A percentile compares a stretch with the other conserved stretches of the same genome.
Conservation (phyloP, 2,888 invertebrate genomes). For the Deroplatys truncata region DNA sequence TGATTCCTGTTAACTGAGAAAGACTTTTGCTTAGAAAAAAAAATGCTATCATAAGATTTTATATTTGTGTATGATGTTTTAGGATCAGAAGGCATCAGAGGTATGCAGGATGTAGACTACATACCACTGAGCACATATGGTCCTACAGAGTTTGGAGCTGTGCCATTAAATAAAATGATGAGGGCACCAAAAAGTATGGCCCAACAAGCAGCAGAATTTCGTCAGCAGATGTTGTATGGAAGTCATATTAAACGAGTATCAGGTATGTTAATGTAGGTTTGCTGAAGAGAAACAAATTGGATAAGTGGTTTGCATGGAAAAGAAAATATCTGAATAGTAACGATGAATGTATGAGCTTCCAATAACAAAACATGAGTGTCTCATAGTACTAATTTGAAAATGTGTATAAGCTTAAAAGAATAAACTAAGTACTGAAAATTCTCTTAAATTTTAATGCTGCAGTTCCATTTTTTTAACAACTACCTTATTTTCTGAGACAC, state of each 20-base stretch:
- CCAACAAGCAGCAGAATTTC: constrained; percentile 23
- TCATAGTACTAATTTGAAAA: background rate
- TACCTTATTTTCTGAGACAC: no score
- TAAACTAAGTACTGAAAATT: no score
- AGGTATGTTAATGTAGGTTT: constrained; percentile 15
- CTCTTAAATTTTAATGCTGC: no score
- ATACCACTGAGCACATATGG: constrained; percentile 22
- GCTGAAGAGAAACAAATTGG: no score
- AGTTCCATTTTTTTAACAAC: no score
- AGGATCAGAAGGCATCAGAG: background rate
- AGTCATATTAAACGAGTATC: constrained; percentile 16
- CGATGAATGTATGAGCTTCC: background rate
- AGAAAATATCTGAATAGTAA: background rate
- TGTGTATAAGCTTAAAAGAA: no score
- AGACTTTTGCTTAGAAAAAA: no score
- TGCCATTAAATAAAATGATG: constrained; percentile 21
- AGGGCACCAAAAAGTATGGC: constrained; percentile 18
- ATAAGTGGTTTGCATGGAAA: no score
- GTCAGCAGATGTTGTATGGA: constrained; percentile 25
- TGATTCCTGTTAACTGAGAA: no score
- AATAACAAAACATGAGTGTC: no score
- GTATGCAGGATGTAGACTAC: constrained; percentile 19
- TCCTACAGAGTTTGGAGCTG: constrained; percentile 26
- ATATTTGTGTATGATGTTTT: background rate
- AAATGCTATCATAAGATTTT: no score